Conservation (phyloP, 2,113 vertebrate species). For the Colistium nudipinnis region DNA sequence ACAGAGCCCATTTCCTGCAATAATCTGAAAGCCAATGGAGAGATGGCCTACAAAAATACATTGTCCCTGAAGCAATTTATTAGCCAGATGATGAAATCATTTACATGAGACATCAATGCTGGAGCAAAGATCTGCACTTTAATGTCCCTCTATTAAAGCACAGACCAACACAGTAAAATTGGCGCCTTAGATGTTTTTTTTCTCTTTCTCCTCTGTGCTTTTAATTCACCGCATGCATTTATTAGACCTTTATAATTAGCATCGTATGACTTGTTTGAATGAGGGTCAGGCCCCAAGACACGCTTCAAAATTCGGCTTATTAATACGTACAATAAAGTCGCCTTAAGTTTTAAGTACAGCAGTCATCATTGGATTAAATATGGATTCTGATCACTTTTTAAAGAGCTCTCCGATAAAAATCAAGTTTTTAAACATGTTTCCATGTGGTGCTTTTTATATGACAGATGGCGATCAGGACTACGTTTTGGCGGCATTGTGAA, state of each 20-base stretch:
- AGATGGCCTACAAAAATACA: not conserved
- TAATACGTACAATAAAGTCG: constrained; percentile 3
- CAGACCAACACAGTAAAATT: not conserved
- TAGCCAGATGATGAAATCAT: constrained; percentile 5
- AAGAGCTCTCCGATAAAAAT: not conserved
- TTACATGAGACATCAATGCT: constrained; percentile 16
- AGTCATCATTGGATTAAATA: constrained; percentile 15
- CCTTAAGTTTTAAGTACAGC: constrained; percentile 5
- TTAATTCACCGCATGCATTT: constrained; percentile 30
- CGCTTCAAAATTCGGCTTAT: not conserved
- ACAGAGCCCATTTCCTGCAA: not conserved
- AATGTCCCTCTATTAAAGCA: constrained; percentile 6
- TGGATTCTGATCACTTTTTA: constrained; percentile 2
- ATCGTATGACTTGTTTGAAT: constrained; percentile 30
- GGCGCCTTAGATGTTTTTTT: no score
- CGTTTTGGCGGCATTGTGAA: no score
- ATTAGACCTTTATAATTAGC: constrained; percentile 45
- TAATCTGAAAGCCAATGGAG: not conserved
- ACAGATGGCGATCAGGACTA: no score
- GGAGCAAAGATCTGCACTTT: no score
- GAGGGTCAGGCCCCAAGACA: constrained; percentile 34
- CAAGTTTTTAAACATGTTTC: not conserved
- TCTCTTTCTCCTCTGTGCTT: constrained; percentile 7
- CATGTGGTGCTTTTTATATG: not conserved
- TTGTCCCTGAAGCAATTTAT: not conserved